Conservation (phyloP, 2,888 invertebrate species). For the Macropis europaea region DNA sequence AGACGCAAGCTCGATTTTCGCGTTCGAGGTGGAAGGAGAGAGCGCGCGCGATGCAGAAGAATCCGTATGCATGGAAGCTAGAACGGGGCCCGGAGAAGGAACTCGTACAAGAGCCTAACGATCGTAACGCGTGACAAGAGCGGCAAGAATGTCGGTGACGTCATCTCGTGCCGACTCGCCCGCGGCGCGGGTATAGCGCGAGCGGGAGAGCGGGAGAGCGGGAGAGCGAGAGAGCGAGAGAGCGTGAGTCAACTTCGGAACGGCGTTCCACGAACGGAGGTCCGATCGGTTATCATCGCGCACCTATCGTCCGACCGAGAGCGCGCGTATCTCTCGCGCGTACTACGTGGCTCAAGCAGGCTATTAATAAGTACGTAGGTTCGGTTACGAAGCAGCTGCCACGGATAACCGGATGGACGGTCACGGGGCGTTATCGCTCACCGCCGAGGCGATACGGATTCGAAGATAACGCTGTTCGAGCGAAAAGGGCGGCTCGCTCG, state of each 20-base stretch:
- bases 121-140: slow-evolving; percentile 57
- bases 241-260: slow-evolving; percentile 33
- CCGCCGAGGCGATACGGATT: not conserved
- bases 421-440: not conserved
- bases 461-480: slow-evolving; percentile 1
- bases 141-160: slow-evolving; percentile 61
- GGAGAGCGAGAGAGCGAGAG: too few relatives aligned
- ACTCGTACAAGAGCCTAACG: slow-evolving; percentile 61
- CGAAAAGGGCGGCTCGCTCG: not conserved
- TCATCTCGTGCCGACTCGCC: too few relatives aligned
- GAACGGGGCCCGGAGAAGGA: slow-evolving; percentile 35
- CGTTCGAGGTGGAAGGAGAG: too few relatives aligned
- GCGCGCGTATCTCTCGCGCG: not conserved
- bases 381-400: slow-evolving; percentile 17
- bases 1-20: not conserved
- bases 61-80: slow-evolving; percentile 47
- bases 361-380: slow-evolving; percentile 45
- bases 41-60: too few relatives aligned
- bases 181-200: slow-evolving; percentile 41
- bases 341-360: slow-evolving; percentile 6
- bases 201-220: slow-evolving; percentile 25
- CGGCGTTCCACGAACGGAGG: slow-evolving; percentile 26
- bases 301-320: slow-evolving; percentile 10
- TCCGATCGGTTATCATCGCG: not conserved
- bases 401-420: not conserved